Conservation (phyloP, 2,888 invertebrate species). For the Drosophila falleni region DNA sequence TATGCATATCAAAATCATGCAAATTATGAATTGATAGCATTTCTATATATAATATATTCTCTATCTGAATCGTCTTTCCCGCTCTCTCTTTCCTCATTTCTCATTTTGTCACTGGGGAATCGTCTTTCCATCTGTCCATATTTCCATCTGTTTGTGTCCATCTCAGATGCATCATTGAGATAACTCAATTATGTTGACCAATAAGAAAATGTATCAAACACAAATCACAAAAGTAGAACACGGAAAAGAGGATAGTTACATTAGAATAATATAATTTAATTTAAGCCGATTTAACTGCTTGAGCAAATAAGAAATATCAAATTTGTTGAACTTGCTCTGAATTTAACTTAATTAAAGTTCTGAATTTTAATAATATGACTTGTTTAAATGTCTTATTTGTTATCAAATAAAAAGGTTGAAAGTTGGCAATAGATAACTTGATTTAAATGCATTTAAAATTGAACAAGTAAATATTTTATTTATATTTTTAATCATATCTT, state of each 20-base stretch:
- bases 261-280: background rate
- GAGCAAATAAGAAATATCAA: background rate
- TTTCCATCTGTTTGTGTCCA: background rate
- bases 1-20: slow-evolving; percentile 71
- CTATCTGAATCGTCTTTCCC: background rate
- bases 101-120: slow-evolving; percentile 7
- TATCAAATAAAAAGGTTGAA: background rate
- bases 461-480: too few species aligned
- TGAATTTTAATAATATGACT: background rate
- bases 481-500: too few species aligned
- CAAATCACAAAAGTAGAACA: background rate
- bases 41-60: slow-evolving; percentile 8
- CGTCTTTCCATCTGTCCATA: background rate
- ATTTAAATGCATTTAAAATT: too few species aligned
- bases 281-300: slow-evolving; percentile 1
- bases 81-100: background rate
- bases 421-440: too few species aligned
- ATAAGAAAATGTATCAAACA: slow-evolving; percentile 18
- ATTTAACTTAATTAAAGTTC: background rate
- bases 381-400: background rate
- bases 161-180: slow-evolving; percentile 1
- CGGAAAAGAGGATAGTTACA: too few species aligned
- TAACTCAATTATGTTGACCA: slow-evolving; percentile 30
- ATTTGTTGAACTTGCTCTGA: background rate
- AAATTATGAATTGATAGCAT: slow-evolving; percentile 61